These are phyloP conservation scores for Campoplex capitator DNA, from an alignment of 2,888 invertebrate species.

Conservation along the genomic window DNA sequence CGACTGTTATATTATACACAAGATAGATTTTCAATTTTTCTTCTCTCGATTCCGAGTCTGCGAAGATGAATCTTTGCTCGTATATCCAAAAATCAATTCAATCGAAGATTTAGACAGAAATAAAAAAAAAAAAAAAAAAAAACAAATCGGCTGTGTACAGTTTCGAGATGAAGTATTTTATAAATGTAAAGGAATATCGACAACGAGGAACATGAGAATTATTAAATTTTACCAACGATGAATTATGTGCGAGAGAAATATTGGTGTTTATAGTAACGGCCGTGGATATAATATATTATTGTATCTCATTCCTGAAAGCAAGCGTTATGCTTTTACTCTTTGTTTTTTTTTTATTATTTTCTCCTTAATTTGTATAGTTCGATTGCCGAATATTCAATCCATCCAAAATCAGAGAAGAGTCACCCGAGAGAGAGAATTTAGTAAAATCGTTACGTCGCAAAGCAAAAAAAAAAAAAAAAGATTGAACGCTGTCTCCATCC, in stretches of 20 bases:
- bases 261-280: slow-evolving; percentile 38
- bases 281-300: slow-evolving; percentile 54
- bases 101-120: background rate
- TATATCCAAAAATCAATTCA: background rate
- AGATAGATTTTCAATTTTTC: slow-evolving; percentile 51
- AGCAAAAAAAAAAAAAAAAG: slow-evolving; percentile 4
- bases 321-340: slow-evolving; percentile 17
- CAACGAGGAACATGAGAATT: slow-evolving; percentile 55
- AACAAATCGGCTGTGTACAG: slow-evolving; percentile 70
- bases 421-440: slow-evolving; percentile 60
- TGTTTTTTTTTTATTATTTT: slow-evolving; percentile 2
- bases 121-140: slow-evolving; percentile 9
- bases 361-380: slow-evolving; percentile 36
- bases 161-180: slow-evolving; percentile 65
- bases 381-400: slow-evolving; percentile 63
- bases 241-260: slow-evolving; percentile 19
- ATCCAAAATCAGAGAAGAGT: slow-evolving; percentile 61
- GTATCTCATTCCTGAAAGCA: slow-evolving; percentile 54
- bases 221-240: slow-evolving; percentile 29
- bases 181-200: slow-evolving; percentile 59
- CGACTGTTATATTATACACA: slow-evolving; percentile 35
- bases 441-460: slow-evolving; percentile 50
- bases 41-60: slow-evolving; percentile 39
- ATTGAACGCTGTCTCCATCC: slow-evolving; percentile 65
- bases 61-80: slow-evolving; percentile 1